phyloP scores from a whole-genome alignment of 2,797 vertebrate species.

The Rhinatrema bivittatum region DNA sequence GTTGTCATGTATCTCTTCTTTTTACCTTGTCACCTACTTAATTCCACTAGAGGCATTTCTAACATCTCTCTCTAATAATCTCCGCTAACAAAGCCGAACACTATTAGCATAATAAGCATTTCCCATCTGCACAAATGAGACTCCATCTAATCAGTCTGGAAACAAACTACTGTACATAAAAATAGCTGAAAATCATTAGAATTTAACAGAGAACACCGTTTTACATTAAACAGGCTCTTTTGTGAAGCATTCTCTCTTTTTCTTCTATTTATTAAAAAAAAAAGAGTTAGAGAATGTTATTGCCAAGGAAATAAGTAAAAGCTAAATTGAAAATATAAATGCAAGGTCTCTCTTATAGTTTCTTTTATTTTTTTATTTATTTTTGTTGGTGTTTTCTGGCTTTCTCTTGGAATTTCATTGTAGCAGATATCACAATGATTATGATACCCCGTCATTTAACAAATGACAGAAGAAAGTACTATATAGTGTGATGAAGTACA shows the following conservation, averaged over 20 bases:
- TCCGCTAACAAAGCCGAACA: constrained; percentile 50
- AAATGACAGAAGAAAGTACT: too few species aligned
- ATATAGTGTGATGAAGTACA: too few species aligned
- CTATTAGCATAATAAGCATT: constrained; percentile 52
- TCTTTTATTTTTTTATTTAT: not conserved
- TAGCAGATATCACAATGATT: too few species aligned
- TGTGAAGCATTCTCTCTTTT: not conserved
- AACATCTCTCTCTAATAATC: constrained; percentile 56
- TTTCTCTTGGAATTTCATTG: too few species aligned
- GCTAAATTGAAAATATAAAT: too few species aligned
- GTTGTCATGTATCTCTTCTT: constrained; percentile 46
- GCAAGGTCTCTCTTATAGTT: too few species aligned
- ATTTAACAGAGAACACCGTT: constrained; percentile 5
- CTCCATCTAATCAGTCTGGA: constrained; percentile 44
- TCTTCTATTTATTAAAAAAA: too few species aligned
- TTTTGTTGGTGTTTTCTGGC: too few species aligned
- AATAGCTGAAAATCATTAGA: constrained; percentile 27
- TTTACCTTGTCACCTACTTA: constrained; percentile 53
- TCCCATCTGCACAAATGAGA: constrained; percentile 50
- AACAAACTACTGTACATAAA: constrained; percentile 40
- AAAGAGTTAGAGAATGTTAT: not conserved
- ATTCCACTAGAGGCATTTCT: constrained; percentile 48
- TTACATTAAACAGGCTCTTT: not conserved
- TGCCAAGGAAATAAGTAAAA: too few species aligned
- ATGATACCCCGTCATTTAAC: too few species aligned